A percentile compares a stretch with the other conserved stretches of the same genome.
These are phyloP conservation scores for Hephaestus fuliginosus DNA, from an alignment of 2,797 vertebrate species.

Conservation along the genomic window DNA sequence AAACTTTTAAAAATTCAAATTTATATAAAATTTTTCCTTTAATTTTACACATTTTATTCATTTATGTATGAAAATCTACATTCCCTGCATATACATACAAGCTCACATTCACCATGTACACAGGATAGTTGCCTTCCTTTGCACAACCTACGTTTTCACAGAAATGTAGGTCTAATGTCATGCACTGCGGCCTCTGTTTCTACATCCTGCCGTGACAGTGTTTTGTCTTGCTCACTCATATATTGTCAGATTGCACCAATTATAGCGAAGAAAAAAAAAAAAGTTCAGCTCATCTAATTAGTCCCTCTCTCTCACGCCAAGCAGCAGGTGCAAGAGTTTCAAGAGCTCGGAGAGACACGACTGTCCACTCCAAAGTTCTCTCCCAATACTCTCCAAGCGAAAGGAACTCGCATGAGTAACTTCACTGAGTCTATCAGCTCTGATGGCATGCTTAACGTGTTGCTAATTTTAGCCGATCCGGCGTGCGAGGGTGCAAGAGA, in stretches of 20 bases:
- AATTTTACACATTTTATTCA: not conserved
- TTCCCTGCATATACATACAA: too few species aligned
- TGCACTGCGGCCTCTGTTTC: not conserved
- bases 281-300: not conserved
- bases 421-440: slow-evolving; percentile 63
- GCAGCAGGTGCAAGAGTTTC: not conserved
- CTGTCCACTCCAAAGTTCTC: slow-evolving; percentile 5
- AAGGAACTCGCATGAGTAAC: slow-evolving; percentile 56
- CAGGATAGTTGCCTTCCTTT: not conserved
- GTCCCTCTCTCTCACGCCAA: not conserved
- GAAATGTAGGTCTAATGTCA: not conserved
- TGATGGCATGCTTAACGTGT: slow-evolving; percentile 54
- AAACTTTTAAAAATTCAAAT: not conserved
- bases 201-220: not conserved
- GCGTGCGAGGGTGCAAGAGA: slow-evolving; percentile 50
- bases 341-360: slow-evolving; percentile 17
- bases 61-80: not conserved
- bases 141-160: not conserved
- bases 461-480: slow-evolving; percentile 67
- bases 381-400: not conserved
- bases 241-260: not conserved
- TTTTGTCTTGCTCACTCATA: not conserved
- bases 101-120: not conserved
- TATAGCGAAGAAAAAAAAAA: not conserved
- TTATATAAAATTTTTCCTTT: not conserved